These are phyloP conservation scores for Marasmarcha lunaedactyla DNA, from an alignment of 2,888 invertebrate genomes.

Conservation along the genomic window DNA sequence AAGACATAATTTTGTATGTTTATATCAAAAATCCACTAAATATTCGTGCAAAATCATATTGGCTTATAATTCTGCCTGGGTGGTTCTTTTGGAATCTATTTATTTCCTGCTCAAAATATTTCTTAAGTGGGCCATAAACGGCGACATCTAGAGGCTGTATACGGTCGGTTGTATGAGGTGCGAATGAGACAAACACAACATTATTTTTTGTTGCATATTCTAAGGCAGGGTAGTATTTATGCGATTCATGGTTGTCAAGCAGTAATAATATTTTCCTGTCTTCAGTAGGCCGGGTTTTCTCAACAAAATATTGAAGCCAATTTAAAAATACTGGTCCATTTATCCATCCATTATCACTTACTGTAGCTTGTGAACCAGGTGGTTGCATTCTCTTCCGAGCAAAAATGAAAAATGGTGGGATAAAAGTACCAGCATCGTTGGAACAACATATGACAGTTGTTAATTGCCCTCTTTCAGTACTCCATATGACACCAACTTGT, in stretches of 20 bases:
- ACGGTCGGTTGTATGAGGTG: slow-evolving; percentile 6
- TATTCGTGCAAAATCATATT: slow-evolving; percentile 12
- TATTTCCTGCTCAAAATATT: slow-evolving; percentile 13
- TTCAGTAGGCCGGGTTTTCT: not conserved
- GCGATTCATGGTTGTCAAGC: slow-evolving; percentile 10
- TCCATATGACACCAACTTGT: slow-evolving; percentile 13
- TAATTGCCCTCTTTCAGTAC: slow-evolving; percentile 12
- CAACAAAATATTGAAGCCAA: slow-evolving; percentile 4
- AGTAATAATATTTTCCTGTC: slow-evolving; percentile 8
- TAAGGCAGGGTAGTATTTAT: too few relatives aligned
- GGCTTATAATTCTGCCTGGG: slow-evolving; percentile 14
- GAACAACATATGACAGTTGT: too few relatives aligned
- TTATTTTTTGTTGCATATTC: slow-evolving; percentile 1
- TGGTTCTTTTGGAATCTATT: slow-evolving; percentile 11
- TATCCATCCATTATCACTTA: slow-evolving; percentile 5
- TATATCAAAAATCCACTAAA: too few relatives aligned
- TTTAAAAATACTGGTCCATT: slow-evolving; percentile 1
- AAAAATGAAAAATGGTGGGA: slow-evolving; percentile 16
- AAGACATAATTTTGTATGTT: too few relatives aligned
- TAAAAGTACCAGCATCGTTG: slow-evolving; percentile 13
- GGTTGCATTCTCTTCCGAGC: slow-evolving; percentile 14
- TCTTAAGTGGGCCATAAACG: slow-evolving; percentile 17
- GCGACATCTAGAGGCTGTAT: slow-evolving; percentile 15
- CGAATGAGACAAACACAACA: too few relatives aligned
- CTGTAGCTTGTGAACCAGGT: slow-evolving; percentile 5